Evolutionary conservation across 2,888 invertebrate genomes (phyloP).

Genomic region (Drosophila basisetae): DNA sequence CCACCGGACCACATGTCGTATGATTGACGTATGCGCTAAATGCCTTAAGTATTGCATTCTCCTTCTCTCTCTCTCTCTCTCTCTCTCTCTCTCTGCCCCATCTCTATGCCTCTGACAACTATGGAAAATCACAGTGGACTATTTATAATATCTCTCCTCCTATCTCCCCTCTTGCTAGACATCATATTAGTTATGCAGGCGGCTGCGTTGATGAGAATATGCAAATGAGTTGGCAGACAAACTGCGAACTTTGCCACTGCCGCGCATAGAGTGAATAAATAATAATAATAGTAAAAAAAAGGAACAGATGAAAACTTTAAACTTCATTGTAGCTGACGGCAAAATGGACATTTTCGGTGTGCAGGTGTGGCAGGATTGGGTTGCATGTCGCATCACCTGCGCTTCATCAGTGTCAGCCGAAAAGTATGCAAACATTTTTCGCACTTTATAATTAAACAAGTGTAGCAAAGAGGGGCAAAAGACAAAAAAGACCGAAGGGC

Average conservation of each 20-base stretch:
- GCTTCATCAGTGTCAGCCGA: slow-evolving; percentile 76
- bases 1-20: slow-evolving; percentile 74
- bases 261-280: slow-evolving; percentile 56
- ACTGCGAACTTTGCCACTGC: slow-evolving; percentile 69
- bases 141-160: slow-evolving; percentile 60
- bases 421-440: slow-evolving; percentile 80
- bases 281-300: slow-evolving; percentile 8
- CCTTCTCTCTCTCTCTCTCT: neutral
- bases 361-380: neutral
- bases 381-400: slow-evolving; percentile 67
- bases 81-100: no score
- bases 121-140: slow-evolving; percentile 61
- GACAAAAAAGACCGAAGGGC: slow-evolving; percentile 65
- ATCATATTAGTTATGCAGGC: slow-evolving; percentile 73
- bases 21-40: slow-evolving; percentile 77
- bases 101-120: slow-evolving; percentile 3
- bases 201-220: slow-evolving; percentile 77
- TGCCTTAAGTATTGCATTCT: slow-evolving; percentile 43
- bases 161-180: neutral
- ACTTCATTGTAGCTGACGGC: slow-evolving; percentile 36
- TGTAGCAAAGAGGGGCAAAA: slow-evolving; percentile 52
- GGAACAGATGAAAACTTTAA: slow-evolving; percentile 15
- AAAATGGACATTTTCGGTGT: slow-evolving; percentile 19
- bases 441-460: slow-evolving; percentile 81
- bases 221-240: slow-evolving; percentile 76